These are phyloP conservation scores for Eilema griseolum DNA, from an alignment of 2,888 invertebrate species.

Conservation along the genomic window DNA sequence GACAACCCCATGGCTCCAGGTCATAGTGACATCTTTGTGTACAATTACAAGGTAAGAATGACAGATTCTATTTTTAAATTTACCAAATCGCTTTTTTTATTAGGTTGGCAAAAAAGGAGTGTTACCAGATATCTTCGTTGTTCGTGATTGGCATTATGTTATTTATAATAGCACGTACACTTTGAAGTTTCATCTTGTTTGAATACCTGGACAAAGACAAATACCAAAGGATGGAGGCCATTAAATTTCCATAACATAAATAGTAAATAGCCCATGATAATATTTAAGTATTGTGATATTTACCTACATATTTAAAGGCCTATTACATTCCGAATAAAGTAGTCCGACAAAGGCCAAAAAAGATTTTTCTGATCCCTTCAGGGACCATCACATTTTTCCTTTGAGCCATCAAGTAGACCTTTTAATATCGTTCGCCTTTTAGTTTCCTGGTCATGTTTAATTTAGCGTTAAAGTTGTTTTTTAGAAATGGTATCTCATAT, in stretches of 20 bases:
- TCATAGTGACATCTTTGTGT: constrained; percentile 96
- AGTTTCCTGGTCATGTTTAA: constrained; percentile 52
- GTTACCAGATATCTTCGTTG: background rate
- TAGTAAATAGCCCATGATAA: constrained; percentile 42
- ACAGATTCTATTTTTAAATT: constrained; percentile 13
- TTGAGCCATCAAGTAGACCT: constrained; percentile 59
- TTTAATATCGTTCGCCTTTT: constrained; percentile 58
- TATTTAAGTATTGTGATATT: constrained; percentile 48
- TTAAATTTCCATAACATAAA: constrained; percentile 29
- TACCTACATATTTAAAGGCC: constrained; percentile 57
- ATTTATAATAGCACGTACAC: constrained; percentile 4
- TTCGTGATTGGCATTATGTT: background rate
- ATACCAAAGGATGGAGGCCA: constrained; percentile 20
- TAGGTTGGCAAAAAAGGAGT: constrained; percentile 2
- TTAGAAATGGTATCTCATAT: constrained; percentile 7
- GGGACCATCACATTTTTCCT: constrained; percentile 64
- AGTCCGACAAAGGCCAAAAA: constrained; percentile 54
- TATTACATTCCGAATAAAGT: constrained; percentile 63
- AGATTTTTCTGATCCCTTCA: constrained; percentile 61
- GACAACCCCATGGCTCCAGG: constrained; percentile 97
- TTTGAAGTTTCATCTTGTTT: constrained; percentile 14
- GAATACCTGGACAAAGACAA: constrained; percentile 11
- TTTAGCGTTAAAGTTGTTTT: constrained; percentile 41
- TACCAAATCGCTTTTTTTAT: background rate
- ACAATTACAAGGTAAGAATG: constrained; percentile 93